phyloP scores from a whole-genome alignment of 2,797 vertebrate species.

The Vireo griseus region DNA sequence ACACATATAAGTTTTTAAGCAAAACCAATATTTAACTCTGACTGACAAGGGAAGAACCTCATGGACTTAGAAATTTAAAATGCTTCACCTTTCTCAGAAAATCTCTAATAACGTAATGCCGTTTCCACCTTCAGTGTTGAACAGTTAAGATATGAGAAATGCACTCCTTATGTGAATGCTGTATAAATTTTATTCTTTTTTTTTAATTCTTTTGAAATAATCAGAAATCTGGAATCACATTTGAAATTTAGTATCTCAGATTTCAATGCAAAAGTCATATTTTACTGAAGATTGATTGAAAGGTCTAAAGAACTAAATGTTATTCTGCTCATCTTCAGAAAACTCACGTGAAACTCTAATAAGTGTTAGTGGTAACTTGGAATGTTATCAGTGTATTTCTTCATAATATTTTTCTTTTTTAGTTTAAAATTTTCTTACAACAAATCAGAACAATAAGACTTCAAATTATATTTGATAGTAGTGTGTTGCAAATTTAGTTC shows the following conservation, averaged over 20 bases:
- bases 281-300: background rate
- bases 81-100: background rate
- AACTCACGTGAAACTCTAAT: background rate
- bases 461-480: background rate
- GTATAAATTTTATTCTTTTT: background rate
- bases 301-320: background rate
- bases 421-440: constrained; percentile 13
- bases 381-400: background rate
- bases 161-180: background rate
- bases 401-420: background rate
- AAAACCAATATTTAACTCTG: background rate
- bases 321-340: background rate
- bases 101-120: background rate
- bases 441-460: background rate
- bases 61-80: background rate
- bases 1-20: background rate
- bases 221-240: background rate
- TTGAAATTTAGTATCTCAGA: background rate
- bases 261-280: background rate
- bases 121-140: background rate
- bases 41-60: background rate
- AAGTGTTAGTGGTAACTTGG: background rate
- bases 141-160: background rate
- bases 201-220: background rate
- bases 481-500: background rate